phyloP scores from a whole-genome alignment of 2,113 vertebrate species.

The Mesitornis unicolor region DNA sequence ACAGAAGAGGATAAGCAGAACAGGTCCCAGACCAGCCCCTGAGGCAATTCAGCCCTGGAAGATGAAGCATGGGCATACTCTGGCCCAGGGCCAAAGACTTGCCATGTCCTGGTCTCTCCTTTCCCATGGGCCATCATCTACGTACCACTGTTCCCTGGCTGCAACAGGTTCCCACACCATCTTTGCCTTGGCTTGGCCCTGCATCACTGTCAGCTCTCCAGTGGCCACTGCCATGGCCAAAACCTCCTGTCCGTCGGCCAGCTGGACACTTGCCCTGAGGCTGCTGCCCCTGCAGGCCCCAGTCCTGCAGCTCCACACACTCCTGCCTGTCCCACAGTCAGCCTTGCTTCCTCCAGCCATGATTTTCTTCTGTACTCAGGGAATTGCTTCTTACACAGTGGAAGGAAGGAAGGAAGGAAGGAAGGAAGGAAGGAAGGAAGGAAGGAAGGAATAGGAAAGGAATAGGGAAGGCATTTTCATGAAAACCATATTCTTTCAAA shows the following conservation, averaged over 20 bases:
- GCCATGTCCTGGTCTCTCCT: neutral
- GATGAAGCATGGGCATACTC: neutral
- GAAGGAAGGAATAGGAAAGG: neutral
- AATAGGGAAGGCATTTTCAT: neutral
- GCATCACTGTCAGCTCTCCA: neutral
- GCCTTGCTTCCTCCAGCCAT: neutral
- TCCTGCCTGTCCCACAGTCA: neutral
- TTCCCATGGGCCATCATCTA: neutral
- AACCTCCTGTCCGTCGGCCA: neutral
- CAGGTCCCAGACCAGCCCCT: neutral
- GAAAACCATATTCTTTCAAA: neutral
- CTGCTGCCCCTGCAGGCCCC: too few species aligned
- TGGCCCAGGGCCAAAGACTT: neutral
- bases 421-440: neutral
- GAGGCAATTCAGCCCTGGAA: neutral
- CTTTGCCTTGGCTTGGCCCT: neutral
- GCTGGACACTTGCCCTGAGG: accelerated
- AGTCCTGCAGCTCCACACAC: neutral
- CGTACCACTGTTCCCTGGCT: neutral
- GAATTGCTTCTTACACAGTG: neutral
- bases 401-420: too few species aligned
- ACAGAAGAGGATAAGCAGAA: neutral
- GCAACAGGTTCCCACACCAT: neutral
- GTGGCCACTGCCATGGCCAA: accelerated
- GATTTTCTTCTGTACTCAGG: neutral